phyloP scores from a whole-genome alignment of 2,888 invertebrate genomes.

The Himalopsyche kuldschensis region DNA sequence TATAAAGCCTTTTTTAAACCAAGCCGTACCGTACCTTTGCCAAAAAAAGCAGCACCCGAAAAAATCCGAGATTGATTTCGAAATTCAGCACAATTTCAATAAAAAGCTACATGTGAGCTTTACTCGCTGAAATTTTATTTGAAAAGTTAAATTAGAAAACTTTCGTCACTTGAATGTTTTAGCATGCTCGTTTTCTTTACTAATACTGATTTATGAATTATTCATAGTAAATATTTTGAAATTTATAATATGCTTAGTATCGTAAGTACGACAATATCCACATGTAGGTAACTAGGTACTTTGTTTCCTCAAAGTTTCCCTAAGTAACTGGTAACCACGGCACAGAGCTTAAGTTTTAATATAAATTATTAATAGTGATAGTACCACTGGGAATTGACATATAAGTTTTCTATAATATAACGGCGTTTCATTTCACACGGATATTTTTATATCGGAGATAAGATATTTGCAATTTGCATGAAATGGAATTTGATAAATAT shows the following conservation, averaged over 20 bases:
- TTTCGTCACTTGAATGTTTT: neutral
- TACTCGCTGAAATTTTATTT: neutral
- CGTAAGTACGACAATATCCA: neutral
- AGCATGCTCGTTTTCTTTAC: neutral
- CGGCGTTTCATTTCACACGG: too few species aligned
- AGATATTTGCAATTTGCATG: too few species aligned
- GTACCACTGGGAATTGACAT: too few species aligned
- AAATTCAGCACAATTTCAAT: neutral
- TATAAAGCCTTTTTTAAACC: neutral
- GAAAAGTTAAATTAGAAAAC: neutral
- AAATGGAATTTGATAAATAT: too few species aligned
- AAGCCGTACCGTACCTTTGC: neutral
- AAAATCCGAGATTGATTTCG: neutral
- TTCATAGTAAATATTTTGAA: neutral
- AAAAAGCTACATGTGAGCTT: neutral
- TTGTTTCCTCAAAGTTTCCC: neutral
- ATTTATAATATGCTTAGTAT: neutral
- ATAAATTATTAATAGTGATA: too few species aligned
- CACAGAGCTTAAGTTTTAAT: too few species aligned
- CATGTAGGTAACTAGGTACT: neutral
- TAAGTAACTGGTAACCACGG: too few species aligned
- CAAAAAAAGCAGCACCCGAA: neutral
- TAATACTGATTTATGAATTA: neutral
- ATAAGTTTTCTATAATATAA: too few species aligned
- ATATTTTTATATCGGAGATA: too few species aligned